Evolutionary conservation across 2,113 vertebrate genomes (phyloP).

Genomic region (Myrmecophaga tridactyla): DNA sequence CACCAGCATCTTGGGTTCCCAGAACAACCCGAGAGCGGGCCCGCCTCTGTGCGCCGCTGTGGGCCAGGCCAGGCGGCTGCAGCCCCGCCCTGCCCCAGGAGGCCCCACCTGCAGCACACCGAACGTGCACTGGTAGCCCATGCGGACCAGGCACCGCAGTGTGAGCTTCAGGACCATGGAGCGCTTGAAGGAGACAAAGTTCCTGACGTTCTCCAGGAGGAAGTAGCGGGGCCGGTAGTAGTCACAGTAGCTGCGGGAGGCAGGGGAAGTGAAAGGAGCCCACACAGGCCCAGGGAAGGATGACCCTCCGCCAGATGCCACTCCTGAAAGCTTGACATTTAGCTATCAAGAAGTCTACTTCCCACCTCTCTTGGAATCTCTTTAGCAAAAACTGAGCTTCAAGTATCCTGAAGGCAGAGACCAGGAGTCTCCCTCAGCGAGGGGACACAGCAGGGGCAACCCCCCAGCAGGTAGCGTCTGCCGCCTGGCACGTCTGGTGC

Average conservation of each 20-base stretch:
- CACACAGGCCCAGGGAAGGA: fast-evolving
- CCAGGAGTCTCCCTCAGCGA: background rate
- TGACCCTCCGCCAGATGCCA: background rate
- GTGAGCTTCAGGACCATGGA: conserved; percentile 99
- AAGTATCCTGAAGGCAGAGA: background rate
- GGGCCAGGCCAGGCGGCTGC: too few relatives aligned
- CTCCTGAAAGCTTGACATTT: fast-evolving
- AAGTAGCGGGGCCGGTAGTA: conserved; percentile 97
- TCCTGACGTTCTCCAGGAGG: conserved; percentile 95
- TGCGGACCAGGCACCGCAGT: conserved; percentile 93
- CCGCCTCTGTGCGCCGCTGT: too few relatives aligned
- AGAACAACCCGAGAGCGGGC: too few relatives aligned
- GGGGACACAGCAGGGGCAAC: fast-evolving
- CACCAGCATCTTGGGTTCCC: fast-evolving
- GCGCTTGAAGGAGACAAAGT: conserved; percentile 97
- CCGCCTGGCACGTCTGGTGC: fast-evolving
- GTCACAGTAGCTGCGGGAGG: conserved; percentile 92
- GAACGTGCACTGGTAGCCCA: conserved; percentile 99
- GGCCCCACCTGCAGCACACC: conserved; percentile 93
- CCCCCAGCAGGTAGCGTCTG: fast-evolving
- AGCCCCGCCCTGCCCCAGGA: background rate
- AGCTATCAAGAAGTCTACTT: background rate
- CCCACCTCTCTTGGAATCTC: background rate
- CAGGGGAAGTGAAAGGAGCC: background rate
- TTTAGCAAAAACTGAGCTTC: fast-evolving